phyloP scores from a whole-genome alignment of 2,113 vertebrate species.

The Apteryx owenii region DNA sequence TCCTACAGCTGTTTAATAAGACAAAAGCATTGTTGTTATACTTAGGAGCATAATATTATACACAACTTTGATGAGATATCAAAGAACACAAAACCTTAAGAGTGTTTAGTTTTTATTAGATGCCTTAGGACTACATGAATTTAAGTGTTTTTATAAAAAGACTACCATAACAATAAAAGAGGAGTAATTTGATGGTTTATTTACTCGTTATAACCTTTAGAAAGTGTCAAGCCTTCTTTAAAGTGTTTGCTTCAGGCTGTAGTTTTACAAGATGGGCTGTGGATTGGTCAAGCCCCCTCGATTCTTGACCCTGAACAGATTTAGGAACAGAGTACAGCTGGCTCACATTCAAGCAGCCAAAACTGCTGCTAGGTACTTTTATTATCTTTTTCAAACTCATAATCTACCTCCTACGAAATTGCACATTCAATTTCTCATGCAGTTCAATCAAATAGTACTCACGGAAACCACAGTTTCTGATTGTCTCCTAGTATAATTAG shows the following conservation, averaged over 20 bases:
- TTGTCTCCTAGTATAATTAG: slow-evolving; percentile 20
- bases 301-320: slow-evolving; percentile 86
- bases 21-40: slow-evolving; percentile 29
- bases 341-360: slow-evolving; percentile 75
- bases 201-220: slow-evolving; percentile 91
- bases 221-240: slow-evolving; percentile 85
- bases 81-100: slow-evolving; percentile 70
- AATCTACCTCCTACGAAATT: slow-evolving; percentile 78
- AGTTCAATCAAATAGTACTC: slow-evolving; percentile 64
- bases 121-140: slow-evolving; percentile 90
- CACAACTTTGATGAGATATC: slow-evolving; percentile 67
- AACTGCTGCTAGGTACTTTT: slow-evolving; percentile 76
- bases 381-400: slow-evolving; percentile 76
- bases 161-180: slow-evolving; percentile 92
- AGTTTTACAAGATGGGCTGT: slow-evolving; percentile 87
- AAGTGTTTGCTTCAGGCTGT: slow-evolving; percentile 90
- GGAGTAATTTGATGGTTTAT: slow-evolving; percentile 89
- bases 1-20: slow-evolving; percentile 23
- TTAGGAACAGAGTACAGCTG: slow-evolving; percentile 80
- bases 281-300: slow-evolving; percentile 82
- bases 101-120: slow-evolving; percentile 83
- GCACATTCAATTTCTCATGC: slow-evolving; percentile 66
- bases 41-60: slow-evolving; percentile 44
- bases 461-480: slow-evolving; percentile 11
- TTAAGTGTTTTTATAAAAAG: slow-evolving; percentile 84